phyloP scores from a whole-genome alignment of 2,888 invertebrate species.

The Sycophila texana region DNA sequence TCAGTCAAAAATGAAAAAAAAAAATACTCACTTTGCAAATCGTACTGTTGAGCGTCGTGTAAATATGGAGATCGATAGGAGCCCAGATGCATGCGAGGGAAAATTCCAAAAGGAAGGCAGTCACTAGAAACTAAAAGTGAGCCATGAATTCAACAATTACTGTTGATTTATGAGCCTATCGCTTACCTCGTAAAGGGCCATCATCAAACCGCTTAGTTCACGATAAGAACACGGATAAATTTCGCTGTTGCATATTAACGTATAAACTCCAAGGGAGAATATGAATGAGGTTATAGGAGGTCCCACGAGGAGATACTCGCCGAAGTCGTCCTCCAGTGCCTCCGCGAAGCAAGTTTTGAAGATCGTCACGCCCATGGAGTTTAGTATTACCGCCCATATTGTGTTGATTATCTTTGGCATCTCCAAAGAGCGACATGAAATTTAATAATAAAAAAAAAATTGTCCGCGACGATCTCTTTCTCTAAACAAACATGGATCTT shows the following conservation, averaged over 20 bases:
- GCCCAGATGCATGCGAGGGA: slow-evolving; percentile 67
- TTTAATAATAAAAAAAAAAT: neutral
- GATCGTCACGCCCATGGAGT: slow-evolving; percentile 59
- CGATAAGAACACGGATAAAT: slow-evolving; percentile 65
- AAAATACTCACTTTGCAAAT: slow-evolving; percentile 62
- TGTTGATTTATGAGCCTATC: neutral
- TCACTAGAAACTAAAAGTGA: slow-evolving; percentile 65
- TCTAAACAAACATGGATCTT: neutral
- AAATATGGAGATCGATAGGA: slow-evolving; percentile 66
- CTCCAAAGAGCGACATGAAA: neutral
- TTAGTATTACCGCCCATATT: slow-evolving; percentile 66
- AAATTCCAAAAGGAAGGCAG: slow-evolving; percentile 68
- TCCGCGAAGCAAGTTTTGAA: slow-evolving; percentile 67
- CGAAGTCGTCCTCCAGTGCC: slow-evolving; percentile 65
- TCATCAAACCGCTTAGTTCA: slow-evolving; percentile 59
- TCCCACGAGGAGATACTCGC: slow-evolving; percentile 62
- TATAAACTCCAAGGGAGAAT: slow-evolving; percentile 66
- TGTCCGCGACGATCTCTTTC: neutral
- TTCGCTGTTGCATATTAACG: slow-evolving; percentile 60
- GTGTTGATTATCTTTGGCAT: slow-evolving; percentile 67
- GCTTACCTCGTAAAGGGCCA: slow-evolving; percentile 66
- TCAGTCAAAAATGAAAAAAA: neutral
- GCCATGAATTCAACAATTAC: neutral
- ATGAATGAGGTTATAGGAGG: slow-evolving; percentile 64
- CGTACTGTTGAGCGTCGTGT: slow-evolving; percentile 61